These are phyloP conservation scores for Myotis pilosus DNA, from an alignment of 2,797 vertebrate species.

Conservation along the genomic window DNA sequence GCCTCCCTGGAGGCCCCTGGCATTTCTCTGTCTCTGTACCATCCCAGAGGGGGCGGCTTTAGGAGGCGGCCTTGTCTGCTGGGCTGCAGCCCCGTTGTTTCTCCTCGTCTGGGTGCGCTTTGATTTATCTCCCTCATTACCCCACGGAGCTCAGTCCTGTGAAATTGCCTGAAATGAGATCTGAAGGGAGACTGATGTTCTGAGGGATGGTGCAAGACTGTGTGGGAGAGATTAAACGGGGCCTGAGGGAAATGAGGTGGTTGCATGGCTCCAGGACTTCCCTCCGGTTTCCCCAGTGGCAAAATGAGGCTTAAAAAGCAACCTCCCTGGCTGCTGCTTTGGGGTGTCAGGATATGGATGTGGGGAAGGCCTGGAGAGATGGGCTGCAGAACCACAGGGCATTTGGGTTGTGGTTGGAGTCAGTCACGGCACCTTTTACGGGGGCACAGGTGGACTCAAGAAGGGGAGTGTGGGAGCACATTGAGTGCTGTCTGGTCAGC, in stretches of 20 bases:
- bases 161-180: slow-evolving; percentile 50
- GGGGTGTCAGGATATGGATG: background rate
- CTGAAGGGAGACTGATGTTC: slow-evolving; percentile 48
- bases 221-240: slow-evolving; percentile 24
- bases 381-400: background rate
- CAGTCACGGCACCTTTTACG: fast-evolving
- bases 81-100: background rate
- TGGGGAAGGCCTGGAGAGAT: no score
- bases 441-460: background rate
- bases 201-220: slow-evolving; percentile 43
- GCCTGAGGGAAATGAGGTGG: slow-evolving; percentile 39
- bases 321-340: background rate
- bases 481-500: background rate
- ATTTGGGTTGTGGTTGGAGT: background rate
- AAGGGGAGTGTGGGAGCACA: background rate
- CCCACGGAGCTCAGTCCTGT: background rate
- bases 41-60: background rate
- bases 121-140: slow-evolving; percentile 64
- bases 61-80: background rate
- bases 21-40: background rate
- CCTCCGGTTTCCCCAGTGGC: background rate
- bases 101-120: fast-evolving
- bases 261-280: background rate
- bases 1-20: background rate
- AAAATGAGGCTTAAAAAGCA: background rate